A percentile compares a stretch with the other conserved stretches of the same genome.
These are phyloP conservation scores for Oegoconia quadripuncta DNA, from an alignment of 2,888 invertebrate genomes.

Conservation along the genomic window DNA sequence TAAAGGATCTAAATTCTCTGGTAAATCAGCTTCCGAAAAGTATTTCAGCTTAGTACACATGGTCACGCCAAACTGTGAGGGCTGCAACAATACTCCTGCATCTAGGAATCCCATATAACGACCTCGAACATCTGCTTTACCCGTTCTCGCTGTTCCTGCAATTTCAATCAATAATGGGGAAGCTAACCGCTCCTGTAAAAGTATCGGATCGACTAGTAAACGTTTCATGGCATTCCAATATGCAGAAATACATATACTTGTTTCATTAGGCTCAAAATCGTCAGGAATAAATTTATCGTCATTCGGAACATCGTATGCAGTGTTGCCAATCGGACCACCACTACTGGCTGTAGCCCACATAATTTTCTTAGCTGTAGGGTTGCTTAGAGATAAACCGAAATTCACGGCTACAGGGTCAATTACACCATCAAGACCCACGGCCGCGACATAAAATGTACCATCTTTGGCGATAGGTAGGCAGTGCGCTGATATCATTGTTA, in stretches of 20 bases:
- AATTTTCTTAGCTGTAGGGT: constrained; percentile 37
- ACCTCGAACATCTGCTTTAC: constrained; percentile 58
- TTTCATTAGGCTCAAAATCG: constrained; percentile 33
- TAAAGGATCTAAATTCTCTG: constrained; percentile 39
- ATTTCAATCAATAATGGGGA: constrained; percentile 53
- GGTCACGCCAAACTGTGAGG: constrained; percentile 50
- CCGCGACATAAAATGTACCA: constrained; percentile 54
- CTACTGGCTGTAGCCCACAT: constrained; percentile 55
- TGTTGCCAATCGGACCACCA: constrained; percentile 44
- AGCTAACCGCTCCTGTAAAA: constrained; percentile 38
- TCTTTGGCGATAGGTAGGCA: constrained; percentile 57
- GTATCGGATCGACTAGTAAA: constrained; percentile 48
- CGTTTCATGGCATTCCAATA: constrained; percentile 67
- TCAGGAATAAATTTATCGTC: constrained; percentile 53
- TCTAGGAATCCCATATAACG: constrained; percentile 61
- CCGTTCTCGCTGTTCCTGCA: constrained; percentile 57
- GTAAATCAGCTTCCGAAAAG: constrained; percentile 46
- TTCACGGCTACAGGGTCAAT: constrained; percentile 33
- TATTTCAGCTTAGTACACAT: constrained; percentile 41
- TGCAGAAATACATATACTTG: constrained; percentile 38
- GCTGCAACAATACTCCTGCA: constrained; percentile 51
- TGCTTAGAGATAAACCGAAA: constrained; percentile 57
- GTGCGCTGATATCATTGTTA: constrained; percentile 62
- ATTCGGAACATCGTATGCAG: constrained; percentile 37
- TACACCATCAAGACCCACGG: constrained; percentile 49